phyloP scores from a whole-genome alignment of 2,797 vertebrate genomes.

The Danio albolineatus region DNA sequence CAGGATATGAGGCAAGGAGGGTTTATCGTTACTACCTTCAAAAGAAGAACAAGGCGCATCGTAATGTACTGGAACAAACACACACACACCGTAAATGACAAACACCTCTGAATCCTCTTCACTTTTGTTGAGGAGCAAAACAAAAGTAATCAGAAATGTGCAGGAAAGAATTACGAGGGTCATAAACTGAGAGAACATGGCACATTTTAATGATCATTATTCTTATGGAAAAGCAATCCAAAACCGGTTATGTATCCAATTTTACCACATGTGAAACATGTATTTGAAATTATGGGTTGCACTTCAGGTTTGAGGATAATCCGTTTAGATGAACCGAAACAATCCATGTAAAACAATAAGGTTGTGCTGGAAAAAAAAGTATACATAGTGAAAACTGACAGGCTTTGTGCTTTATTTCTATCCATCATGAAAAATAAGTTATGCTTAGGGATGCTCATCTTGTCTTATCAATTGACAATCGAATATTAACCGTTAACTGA shows the following conservation, averaged over 20 bases:
- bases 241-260: not conserved
- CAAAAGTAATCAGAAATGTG: not conserved
- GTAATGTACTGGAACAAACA: not conserved
- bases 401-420: too few relatives aligned
- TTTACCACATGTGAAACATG: too few relatives aligned
- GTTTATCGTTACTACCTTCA: constrained; percentile 46
- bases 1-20: constrained; percentile 48
- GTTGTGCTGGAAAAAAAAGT: too few relatives aligned
- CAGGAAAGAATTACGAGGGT: constrained; percentile 1
- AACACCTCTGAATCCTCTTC: not conserved
- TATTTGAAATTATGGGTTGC: too few relatives aligned
- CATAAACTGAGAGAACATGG: constrained; percentile 19
- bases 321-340: too few relatives aligned
- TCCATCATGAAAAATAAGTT: too few relatives aligned
- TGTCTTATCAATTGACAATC: too few relatives aligned
- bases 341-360: too few relatives aligned
- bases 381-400: too few relatives aligned
- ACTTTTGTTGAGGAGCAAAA: not conserved
- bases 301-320: too few relatives aligned
- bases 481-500: too few relatives aligned
- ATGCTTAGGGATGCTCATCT: too few relatives aligned
- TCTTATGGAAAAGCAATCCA: constrained; percentile 51
- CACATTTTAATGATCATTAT: constrained; percentile 46
- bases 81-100: not conserved
- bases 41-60: not conserved